phyloP scores from a whole-genome alignment of 2,888 invertebrate species.

The Argyresthia goedartella region DNA sequence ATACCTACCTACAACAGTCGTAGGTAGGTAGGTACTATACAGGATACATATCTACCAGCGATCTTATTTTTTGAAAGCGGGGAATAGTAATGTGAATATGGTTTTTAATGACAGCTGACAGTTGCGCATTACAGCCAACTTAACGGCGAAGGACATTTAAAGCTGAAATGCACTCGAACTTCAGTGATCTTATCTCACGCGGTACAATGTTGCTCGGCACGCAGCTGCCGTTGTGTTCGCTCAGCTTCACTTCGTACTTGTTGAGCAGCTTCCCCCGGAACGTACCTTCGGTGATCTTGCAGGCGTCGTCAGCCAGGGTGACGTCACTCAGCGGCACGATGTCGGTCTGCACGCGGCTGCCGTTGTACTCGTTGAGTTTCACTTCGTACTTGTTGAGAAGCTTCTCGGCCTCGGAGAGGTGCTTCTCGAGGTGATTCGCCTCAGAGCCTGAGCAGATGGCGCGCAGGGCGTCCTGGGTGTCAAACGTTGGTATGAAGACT shows the following conservation, averaged over 20 bases:
- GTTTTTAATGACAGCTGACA: too few relatives aligned
- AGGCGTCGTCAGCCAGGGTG: slow-evolving; percentile 57
- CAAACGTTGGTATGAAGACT: background rate
- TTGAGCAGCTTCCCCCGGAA: slow-evolving; percentile 17
- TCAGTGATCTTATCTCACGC: slow-evolving; percentile 54
- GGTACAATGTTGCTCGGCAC: slow-evolving; percentile 42
- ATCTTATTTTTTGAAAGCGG: too few relatives aligned
- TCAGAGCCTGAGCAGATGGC: slow-evolving; percentile 41
- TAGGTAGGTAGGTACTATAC: too few relatives aligned
- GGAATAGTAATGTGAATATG: too few relatives aligned
- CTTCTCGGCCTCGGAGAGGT: slow-evolving; percentile 62
- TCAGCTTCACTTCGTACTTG: slow-evolving; percentile 69
- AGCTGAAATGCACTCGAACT: too few relatives aligned
- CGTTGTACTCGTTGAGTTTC: slow-evolving; percentile 64
- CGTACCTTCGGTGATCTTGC: slow-evolving; percentile 59
- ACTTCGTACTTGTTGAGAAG: slow-evolving; percentile 69
- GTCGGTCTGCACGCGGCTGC: slow-evolving; percentile 36
- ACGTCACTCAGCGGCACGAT: slow-evolving; percentile 53
- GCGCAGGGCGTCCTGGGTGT: slow-evolving; percentile 39
- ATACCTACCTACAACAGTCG: too few relatives aligned
- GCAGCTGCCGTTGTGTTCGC: slow-evolving; percentile 49
- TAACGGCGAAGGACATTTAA: too few relatives aligned
- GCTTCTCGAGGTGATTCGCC: slow-evolving; percentile 45
- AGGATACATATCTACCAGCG: too few relatives aligned
- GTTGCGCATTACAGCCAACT: too few relatives aligned